Conservation (phyloP, 2,888 invertebrate genomes). For the Liodrosophila aerea region DNA sequence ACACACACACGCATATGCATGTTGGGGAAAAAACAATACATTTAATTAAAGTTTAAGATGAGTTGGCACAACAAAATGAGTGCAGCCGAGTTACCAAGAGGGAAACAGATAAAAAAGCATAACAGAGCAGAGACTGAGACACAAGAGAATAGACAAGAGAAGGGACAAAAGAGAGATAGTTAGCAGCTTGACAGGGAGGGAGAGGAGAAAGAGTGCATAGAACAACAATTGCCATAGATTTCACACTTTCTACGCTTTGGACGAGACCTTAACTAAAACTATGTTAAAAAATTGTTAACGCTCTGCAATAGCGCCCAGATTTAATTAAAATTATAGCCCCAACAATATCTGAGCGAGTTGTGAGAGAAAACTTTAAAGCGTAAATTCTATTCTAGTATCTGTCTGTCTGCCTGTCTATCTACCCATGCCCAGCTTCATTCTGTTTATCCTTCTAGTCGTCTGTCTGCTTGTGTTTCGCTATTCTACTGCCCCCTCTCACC, state of each 20-base stretch:
- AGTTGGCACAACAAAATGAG: conserved; percentile 56
- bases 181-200: not conserved
- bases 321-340: conserved; percentile 73
- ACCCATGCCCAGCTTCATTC: not conserved
- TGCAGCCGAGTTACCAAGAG: no score
- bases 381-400: conserved; percentile 54
- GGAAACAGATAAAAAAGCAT: conserved; percentile 6
- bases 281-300: conserved; percentile 64
- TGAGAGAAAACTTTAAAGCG: conserved; percentile 58
- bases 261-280: conserved; percentile 50
- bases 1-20: conserved; percentile 4
- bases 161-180: not conserved
- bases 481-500: conserved; percentile 4
- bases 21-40: conserved; percentile 68
- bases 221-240: conserved; percentile 28
- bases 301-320: conserved; percentile 43
- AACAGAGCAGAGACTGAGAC: not conserved
- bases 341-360: conserved; percentile 60
- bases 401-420: no score
- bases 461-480: not conserved
- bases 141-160: not conserved
- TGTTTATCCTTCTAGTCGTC: not conserved
- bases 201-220: not conserved
- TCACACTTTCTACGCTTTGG: conserved; percentile 38
- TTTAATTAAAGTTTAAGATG: conserved; percentile 75